A percentile compares a stretch with the other conserved stretches of the same genome.
Conservation (phyloP, 2,888 invertebrate species). For the Galerucella pusilla region DNA sequence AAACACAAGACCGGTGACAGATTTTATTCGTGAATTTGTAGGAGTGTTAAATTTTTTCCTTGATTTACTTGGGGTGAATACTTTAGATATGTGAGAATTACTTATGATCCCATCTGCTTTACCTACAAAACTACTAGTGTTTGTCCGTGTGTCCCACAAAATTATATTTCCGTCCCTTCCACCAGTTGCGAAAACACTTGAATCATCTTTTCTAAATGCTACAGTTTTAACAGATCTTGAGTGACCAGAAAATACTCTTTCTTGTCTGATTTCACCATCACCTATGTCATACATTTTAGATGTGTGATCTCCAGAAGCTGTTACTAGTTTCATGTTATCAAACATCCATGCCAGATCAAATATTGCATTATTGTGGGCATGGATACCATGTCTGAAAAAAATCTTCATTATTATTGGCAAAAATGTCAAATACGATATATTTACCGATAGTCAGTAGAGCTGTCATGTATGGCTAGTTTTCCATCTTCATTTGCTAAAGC, state of each 20-base stretch:
- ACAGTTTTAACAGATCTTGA: constrained; percentile 85
- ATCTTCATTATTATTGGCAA: background rate
- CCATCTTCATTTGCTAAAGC: constrained; percentile 91
- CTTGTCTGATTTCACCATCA: constrained; percentile 62
- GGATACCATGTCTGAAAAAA: constrained; percentile 65
- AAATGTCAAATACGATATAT: constrained; percentile 2
- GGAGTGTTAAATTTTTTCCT: constrained; percentile 48
- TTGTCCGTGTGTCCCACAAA: constrained; percentile 82
- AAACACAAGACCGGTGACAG: constrained; percentile 86
- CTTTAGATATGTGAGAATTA: constrained; percentile 71
- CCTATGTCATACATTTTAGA: constrained; percentile 82
- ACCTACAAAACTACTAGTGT: constrained; percentile 62
- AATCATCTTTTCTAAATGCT: constrained; percentile 76
- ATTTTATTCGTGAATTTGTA: constrained; percentile 70
- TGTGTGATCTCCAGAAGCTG: constrained; percentile 88
- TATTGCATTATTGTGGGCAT: constrained; percentile 85
- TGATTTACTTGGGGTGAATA: constrained; percentile 63
- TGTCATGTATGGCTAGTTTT: constrained; percentile 72
- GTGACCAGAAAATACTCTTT: constrained; percentile 79
- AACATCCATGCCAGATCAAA: constrained; percentile 92
- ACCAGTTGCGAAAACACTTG: constrained; percentile 86
- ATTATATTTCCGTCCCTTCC: constrained; percentile 87
- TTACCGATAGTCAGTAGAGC: constrained; percentile 8
- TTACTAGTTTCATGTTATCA: constrained; percentile 79
- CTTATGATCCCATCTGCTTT: constrained; percentile 79